Percentiles rank a stretch among this genome's conserved stretches.
Conservation (phyloP, 1,140 invertebrate species). For the Drosophila punjabiensis region DNA sequence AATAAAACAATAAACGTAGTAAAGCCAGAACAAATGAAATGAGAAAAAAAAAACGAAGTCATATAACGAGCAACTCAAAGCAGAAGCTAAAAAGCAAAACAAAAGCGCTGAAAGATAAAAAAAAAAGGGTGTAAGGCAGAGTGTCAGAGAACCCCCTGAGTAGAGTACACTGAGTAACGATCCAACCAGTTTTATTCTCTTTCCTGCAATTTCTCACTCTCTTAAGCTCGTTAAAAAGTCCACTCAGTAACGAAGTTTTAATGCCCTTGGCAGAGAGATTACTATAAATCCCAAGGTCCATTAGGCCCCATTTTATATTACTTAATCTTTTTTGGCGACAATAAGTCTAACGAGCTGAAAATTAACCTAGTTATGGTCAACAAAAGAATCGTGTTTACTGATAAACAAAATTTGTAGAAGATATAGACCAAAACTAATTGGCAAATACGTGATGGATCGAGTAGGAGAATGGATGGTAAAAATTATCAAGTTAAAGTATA, state of each 20-base stretch:
- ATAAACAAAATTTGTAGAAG: conserved; percentile 37
- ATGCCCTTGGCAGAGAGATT: conserved; percentile 31
- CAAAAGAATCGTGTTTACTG: conserved; percentile 21
- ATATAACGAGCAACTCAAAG: conserved; percentile 27
- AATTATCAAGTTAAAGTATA: neutral
- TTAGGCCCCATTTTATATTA: neutral
- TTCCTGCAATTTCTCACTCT: conserved; percentile 13
- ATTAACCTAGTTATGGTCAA: conserved; percentile 32
- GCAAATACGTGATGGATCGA: conserved; percentile 30
- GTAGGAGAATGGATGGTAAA: neutral
- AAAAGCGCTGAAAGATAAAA: conserved; percentile 62
- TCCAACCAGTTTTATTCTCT: conserved; percentile 41
- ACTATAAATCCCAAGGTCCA: neutral
- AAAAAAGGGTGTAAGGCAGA: conserved; percentile 28
- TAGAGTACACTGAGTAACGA: conserved; percentile 21
- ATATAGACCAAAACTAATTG: conserved; percentile 12
- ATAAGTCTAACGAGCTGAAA: conserved; percentile 32
- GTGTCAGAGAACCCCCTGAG: conserved; percentile 16
- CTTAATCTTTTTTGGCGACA: conserved; percentile 27
- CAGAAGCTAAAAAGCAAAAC: conserved; percentile 74
- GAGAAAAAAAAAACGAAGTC: conserved; percentile 8
- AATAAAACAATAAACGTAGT: conserved; percentile 48
- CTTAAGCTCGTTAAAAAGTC: neutral
- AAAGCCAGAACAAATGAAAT: conserved; percentile 1
- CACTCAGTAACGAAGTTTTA: conserved; percentile 14